Evolutionary conservation across 2,888 invertebrate species (phyloP), one percentile per base, ranked within the genome.

Genomic region (Resseliella maxima): DNA sequence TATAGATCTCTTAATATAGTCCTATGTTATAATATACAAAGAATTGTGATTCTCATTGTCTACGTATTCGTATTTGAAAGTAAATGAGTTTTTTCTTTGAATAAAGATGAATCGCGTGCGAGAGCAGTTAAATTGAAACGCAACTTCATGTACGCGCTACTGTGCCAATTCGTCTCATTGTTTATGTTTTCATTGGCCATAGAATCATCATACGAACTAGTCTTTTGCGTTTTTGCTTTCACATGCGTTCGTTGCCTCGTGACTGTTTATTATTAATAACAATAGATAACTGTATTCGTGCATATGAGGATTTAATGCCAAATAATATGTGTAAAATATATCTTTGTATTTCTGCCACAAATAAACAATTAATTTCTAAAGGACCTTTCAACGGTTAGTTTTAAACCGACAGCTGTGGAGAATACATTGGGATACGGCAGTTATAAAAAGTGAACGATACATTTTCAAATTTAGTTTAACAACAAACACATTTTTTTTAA

Each of bases 231-330:
- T 72, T 72, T 72, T 72, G 10, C 31, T 72, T 72, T 72, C 35
- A 1, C n/a, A 18, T 72, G 35, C 72, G 59, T 72, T 72, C 31
- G 18, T 31, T 72, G 72, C 72, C 72, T 72, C 72, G 72, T 72
- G 72, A 31, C 27, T 24, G 5, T 24, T 59, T 41, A 41, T 41
- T 41, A 15, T 50, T 50, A 50, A 2, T 50, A 8, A 50, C 59
- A 59, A 50, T 50, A 50, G 50, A 50, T 41, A 41, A 41, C 41
- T 41, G 41, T 41, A 8, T 41, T 41, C 5, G 41, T 12, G 5
- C 6, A 41, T 41, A 12, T n/a, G n/a, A n/a, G n/a, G n/a, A n/a
- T n/a, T n/a, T n/a, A n/a, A n/a, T n/a, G n/a, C n/a, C n/a, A n/a
- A n/a, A n/a, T n/a, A n/a, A n/a, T n/a, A n/a, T n/a, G n/a, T 41